A percentile compares a stretch with the other conserved stretches of the same genome.
These are phyloP conservation scores for Heliconius melpomene DNA, from an alignment of 1,140 invertebrate species.

Conservation along the genomic window DNA sequence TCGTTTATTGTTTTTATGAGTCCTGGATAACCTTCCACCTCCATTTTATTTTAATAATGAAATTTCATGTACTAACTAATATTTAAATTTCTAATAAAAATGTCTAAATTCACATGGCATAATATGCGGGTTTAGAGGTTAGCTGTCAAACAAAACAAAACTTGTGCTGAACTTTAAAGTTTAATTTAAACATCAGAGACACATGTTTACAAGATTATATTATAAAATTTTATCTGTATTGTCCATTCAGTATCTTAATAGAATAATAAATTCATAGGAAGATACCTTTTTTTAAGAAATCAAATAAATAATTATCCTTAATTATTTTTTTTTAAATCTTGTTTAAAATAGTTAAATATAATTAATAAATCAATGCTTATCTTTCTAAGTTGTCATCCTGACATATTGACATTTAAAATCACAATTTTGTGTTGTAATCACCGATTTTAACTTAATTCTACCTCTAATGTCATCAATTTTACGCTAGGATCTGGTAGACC, in stretches of 20 bases:
- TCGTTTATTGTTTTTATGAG: slow-evolving; percentile 87
- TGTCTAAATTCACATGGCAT: not conserved
- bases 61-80: not conserved
- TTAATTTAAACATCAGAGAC: slow-evolving; percentile 31
- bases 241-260: not conserved
- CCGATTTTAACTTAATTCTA: slow-evolving; percentile 18
- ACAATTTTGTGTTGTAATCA: slow-evolving; percentile 24
- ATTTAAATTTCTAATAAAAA: slow-evolving; percentile 15
- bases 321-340: too few relatives aligned
- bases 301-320: too few relatives aligned
- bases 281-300: too few relatives aligned
- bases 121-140: slow-evolving; percentile 20
- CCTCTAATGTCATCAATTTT: slow-evolving; percentile 23
- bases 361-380: not conserved
- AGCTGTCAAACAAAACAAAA: slow-evolving; percentile 19
- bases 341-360: too few relatives aligned
- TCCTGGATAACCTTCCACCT: slow-evolving; percentile 58
- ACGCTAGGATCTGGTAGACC: slow-evolving; percentile 12
- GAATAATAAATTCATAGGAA: not conserved
- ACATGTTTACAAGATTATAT: slow-evolving; percentile 29
- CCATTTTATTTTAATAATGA: slow-evolving; percentile 39
- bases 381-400: not conserved
- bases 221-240: not conserved
- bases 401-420: not conserved
- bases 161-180: slow-evolving; percentile 14